These are phyloP conservation scores for Pteromalus puparum DNA, from an alignment of 1,140 invertebrate genomes.

Conservation along the genomic window DNA sequence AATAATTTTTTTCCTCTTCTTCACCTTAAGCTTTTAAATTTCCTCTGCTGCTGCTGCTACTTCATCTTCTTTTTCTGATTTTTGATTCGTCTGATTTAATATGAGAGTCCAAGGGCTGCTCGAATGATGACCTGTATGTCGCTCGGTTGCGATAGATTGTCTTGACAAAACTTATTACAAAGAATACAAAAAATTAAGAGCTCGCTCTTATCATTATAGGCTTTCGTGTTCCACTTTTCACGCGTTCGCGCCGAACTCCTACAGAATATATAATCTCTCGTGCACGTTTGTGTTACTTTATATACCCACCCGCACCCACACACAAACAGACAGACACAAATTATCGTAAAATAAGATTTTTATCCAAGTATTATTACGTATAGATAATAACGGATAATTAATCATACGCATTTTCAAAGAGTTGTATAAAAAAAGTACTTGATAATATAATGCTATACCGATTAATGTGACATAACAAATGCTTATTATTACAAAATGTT, in stretches of 20 bases:
- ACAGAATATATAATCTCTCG: too few relatives aligned
- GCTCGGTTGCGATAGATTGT: conserved; percentile 36
- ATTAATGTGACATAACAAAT: not conserved
- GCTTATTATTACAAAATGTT: not conserved
- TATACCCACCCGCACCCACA: too few relatives aligned
- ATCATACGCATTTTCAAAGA: not conserved
- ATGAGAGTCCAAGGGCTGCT: not conserved
- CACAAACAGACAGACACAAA: not conserved
- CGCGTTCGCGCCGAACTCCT: not conserved
- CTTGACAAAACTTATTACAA: conserved; percentile 41
- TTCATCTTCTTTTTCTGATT: not conserved
- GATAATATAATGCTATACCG: not conserved
- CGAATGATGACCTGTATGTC: not conserved
- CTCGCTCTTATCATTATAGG: conserved; percentile 37
- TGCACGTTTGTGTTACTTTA: too few relatives aligned
- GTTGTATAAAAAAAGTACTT: not conserved
- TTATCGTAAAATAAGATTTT: not conserved
- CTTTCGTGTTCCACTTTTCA: conserved; percentile 14
- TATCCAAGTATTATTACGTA: not conserved
- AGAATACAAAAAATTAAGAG: conserved; percentile 38
- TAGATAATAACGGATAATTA: not conserved
- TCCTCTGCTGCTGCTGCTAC: not conserved
- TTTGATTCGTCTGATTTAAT: conserved; percentile 13
- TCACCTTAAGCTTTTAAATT: not conserved
- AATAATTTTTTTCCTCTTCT: conserved; percentile 10